Evolutionary conservation across 2,888 invertebrate species (phyloP).

Genomic region (Megalurothrips usitatus): DNA sequence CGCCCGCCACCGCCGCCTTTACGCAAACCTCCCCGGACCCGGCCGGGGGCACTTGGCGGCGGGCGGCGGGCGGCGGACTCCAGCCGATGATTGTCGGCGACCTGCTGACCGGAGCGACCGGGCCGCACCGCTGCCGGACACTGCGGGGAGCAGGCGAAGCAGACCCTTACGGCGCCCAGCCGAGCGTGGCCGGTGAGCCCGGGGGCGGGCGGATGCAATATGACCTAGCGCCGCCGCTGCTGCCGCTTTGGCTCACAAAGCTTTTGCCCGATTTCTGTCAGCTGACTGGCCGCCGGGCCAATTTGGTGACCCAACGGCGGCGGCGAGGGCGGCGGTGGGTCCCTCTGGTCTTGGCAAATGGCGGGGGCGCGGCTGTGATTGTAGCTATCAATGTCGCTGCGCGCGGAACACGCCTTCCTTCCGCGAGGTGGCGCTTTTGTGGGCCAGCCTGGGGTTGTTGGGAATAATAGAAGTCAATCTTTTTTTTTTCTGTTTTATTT

Average conservation of each 20-base stretch:
- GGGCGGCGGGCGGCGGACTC: too few relatives aligned
- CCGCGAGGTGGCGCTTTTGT: neutral
- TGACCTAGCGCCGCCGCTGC: neutral
- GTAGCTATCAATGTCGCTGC: neutral
- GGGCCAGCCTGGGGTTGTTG: neutral
- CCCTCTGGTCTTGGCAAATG: neutral
- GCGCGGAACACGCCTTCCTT: neutral
- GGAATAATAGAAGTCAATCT: neutral
- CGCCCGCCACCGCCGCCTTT: neutral
- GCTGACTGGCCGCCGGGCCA: neutral
- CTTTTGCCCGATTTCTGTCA: neutral
- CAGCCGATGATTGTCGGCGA: too few relatives aligned
- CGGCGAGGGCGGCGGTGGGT: too few relatives aligned
- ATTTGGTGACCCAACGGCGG: conserved; percentile 7
- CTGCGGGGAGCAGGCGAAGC: neutral
- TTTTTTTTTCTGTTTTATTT: too few relatives aligned
- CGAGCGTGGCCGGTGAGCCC: neutral
- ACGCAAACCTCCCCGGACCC: too few relatives aligned
- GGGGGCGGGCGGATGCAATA: neutral
- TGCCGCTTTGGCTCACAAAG: neutral
- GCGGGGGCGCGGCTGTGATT: too few relatives aligned
- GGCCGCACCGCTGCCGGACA: neutral
- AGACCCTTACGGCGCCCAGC: neutral
- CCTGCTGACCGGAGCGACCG: neutral
- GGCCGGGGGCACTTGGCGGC: too few relatives aligned